These are phyloP conservation scores for Magallana gigas DNA, from an alignment of 1,140 invertebrate species.

Conservation along the genomic window DNA sequence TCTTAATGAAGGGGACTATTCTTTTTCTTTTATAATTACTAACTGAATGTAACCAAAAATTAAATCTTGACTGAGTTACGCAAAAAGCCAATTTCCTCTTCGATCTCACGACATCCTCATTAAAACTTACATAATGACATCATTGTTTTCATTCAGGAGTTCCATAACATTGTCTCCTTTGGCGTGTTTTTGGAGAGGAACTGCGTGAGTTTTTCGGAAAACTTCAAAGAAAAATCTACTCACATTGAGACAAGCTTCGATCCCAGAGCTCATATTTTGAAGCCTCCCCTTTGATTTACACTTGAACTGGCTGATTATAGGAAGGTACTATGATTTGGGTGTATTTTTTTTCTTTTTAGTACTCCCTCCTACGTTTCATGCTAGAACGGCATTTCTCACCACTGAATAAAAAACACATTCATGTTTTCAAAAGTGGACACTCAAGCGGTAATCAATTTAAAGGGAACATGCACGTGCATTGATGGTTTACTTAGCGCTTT, in stretches of 20 bases:
- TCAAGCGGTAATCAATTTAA: neutral
- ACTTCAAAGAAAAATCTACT: constrained; percentile 29
- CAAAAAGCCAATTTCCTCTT: neutral
- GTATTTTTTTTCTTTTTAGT: neutral
- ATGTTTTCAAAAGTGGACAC: constrained; percentile 32
- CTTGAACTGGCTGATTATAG: constrained; percentile 7
- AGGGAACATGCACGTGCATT: constrained; percentile 24
- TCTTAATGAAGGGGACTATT: no score
- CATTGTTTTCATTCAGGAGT: constrained; percentile 17
- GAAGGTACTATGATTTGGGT: constrained; percentile 12
- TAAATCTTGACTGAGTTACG: neutral
- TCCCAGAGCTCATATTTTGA: neutral
- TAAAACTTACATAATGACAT: neutral
- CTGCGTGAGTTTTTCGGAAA: neutral
- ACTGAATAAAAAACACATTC: neutral
- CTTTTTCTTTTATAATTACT: no score
- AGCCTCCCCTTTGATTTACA: constrained; percentile 1
- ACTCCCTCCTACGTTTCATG: neutral
- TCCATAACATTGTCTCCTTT: constrained; percentile 3
- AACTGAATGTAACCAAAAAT: neutral
- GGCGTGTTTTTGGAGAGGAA: neutral
- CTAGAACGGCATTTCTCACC: neutral
- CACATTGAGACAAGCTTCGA: neutral
- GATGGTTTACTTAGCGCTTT: neutral
- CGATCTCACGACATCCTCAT: neutral